A percentile compares a stretch with the other conserved stretches of the same genome.
Conservation (phyloP, 2,888 invertebrate species). For the Mimachlamys varia region DNA sequence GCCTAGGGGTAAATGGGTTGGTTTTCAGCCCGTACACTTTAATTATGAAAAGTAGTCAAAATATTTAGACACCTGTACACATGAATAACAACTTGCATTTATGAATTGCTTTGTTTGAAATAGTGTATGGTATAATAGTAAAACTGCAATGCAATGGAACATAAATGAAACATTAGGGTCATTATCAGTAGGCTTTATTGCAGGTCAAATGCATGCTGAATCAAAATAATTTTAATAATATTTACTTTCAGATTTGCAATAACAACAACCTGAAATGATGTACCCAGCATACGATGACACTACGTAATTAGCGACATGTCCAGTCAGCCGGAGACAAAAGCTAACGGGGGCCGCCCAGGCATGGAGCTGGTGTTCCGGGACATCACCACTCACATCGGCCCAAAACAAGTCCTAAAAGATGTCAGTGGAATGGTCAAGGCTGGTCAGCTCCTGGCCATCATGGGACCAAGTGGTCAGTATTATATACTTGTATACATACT, state of each 20-base stretch:
- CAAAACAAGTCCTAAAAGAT: slow-evolving; percentile 85
- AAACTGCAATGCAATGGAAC: too few species aligned
- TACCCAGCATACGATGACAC: background rate
- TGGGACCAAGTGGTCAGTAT: slow-evolving; percentile 89
- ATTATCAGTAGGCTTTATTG: too few species aligned
- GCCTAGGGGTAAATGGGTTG: too few species aligned
- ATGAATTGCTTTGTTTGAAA: too few species aligned
- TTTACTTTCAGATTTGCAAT: background rate
- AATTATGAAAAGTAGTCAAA: too few species aligned
- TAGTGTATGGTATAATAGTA: too few species aligned
- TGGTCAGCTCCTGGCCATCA: slow-evolving; percentile 90
- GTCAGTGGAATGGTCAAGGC: slow-evolving; percentile 89
- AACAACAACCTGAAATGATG: background rate
- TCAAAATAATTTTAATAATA: background rate
- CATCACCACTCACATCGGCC: slow-evolving; percentile 55
- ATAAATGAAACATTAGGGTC: too few species aligned
- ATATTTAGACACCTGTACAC: too few species aligned
- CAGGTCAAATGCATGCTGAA: too few species aligned
- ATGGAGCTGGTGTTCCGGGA: slow-evolving; percentile 61
- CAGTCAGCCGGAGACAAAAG: background rate
- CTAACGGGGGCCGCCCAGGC: background rate
- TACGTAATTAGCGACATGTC: background rate
- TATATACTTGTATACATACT: too few species aligned
- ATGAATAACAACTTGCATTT: too few species aligned
- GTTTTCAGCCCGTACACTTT: too few species aligned